These are phyloP conservation scores for Diphyllodes magnificus DNA, from an alignment of 2,113 vertebrate genomes.

Conservation along the genomic window DNA sequence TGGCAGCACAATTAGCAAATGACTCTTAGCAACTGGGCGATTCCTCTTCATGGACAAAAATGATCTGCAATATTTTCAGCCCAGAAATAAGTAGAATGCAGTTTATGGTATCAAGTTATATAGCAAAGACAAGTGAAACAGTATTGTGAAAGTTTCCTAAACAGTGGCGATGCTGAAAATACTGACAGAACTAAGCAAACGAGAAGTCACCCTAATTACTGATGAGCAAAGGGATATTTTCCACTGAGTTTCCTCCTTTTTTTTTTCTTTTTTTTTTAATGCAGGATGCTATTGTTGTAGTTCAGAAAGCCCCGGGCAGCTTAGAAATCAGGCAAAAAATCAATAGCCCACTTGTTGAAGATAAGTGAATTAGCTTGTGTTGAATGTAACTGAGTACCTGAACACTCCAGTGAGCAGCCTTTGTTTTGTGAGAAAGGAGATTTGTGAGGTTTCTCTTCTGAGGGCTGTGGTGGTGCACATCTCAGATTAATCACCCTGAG, in stretches of 20 bases:
- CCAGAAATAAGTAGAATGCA: background rate
- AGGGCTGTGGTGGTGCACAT: background rate
- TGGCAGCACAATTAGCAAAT: background rate
- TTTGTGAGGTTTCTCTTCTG: slow-evolving; percentile 53
- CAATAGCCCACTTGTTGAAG: slow-evolving; percentile 82
- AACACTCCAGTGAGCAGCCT: slow-evolving; percentile 70
- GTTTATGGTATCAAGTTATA: background rate
- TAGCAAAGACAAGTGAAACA: background rate
- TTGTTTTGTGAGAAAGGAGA: slow-evolving; percentile 64
- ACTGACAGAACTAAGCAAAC: slow-evolving; percentile 13
- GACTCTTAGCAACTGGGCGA: background rate
- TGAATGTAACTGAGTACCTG: slow-evolving; percentile 76
- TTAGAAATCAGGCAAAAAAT: slow-evolving; percentile 78
- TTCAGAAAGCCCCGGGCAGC: slow-evolving; percentile 73
- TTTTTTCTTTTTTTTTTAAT: background rate
- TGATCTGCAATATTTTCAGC: background rate
- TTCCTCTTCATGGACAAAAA: background rate
- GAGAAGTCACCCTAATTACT: slow-evolving; percentile 41
- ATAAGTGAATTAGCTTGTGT: slow-evolving; percentile 77
- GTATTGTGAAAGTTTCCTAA: background rate
- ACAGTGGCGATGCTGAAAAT: background rate
- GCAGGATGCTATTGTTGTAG: slow-evolving; percentile 64
- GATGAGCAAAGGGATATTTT: slow-evolving; percentile 50
- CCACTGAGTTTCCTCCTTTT: background rate
- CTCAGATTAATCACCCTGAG: slow-evolving; percentile 42